Percentiles rank a stretch among this genome's conserved stretches.
phyloP scores from a whole-genome alignment of 2,113 vertebrate genomes.

The Ariopsis seemanni region DNA sequence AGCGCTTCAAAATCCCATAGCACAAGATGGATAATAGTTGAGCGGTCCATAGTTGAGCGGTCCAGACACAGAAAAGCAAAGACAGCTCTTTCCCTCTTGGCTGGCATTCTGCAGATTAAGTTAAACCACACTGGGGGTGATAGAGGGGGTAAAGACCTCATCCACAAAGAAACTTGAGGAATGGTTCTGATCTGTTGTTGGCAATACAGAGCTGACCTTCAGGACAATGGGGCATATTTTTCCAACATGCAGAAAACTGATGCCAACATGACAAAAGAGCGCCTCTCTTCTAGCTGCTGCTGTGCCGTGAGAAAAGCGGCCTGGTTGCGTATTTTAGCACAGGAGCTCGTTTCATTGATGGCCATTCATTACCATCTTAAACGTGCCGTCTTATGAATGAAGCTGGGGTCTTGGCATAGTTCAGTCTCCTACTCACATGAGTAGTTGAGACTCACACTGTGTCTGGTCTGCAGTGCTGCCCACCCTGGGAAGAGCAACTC shows the following conservation, averaged over 20 bases:
- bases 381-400: conserved; percentile 88
- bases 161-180: conserved; percentile 60
- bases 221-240: conserved; percentile 77
- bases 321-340: conserved; percentile 81
- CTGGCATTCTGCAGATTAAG: conserved; percentile 1
- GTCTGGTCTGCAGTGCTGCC: conserved; percentile 63
- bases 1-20: neutral
- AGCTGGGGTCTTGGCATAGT: conserved; percentile 87
- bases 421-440: conserved; percentile 80
- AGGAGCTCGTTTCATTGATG: conserved; percentile 86
- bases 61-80: neutral
- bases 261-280: conserved; percentile 71
- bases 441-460: conserved; percentile 65
- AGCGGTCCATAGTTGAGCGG: neutral
- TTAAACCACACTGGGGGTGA: neutral
- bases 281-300: conserved; percentile 69
- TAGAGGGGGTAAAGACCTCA: neutral
- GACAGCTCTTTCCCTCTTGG: neutral
- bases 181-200: conserved; percentile 64
- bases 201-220: conserved; percentile 71
- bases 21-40: neutral
- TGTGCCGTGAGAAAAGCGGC: conserved; percentile 83
- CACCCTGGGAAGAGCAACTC: conserved; percentile 37
- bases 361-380: conserved; percentile 89
- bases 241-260: conserved; percentile 67